Evolutionary conservation across 2,797 vertebrate species (phyloP).

Genomic region (Philypnodon macrostomus): DNA sequence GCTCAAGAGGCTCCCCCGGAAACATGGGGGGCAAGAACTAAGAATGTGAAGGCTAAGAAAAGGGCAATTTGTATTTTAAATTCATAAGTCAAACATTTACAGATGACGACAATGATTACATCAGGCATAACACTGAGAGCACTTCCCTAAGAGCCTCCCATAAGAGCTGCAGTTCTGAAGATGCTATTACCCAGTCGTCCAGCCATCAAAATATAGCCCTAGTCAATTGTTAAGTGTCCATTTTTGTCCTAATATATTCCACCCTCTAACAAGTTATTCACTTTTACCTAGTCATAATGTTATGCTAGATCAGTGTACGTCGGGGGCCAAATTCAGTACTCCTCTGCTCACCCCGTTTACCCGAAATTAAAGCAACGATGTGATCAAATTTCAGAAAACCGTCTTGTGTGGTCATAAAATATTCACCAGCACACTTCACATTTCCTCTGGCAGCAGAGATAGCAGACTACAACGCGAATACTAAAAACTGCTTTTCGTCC

Average conservation of each 20-base stretch:
- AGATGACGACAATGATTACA: constrained; percentile 26
- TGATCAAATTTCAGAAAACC: constrained; percentile 38
- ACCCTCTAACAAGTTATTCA: too few species aligned
- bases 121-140: constrained; percentile 22
- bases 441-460: constrained; percentile 39
- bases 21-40: constrained; percentile 15
- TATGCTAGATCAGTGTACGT: too few species aligned
- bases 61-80: constrained; percentile 7
- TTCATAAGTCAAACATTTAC: constrained; percentile 26
- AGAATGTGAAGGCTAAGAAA: constrained; percentile 3
- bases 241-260: too few species aligned
- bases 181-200: too few species aligned
- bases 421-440: constrained; percentile 62
- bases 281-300: too few species aligned
- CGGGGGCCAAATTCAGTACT: constrained; percentile 33
- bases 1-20: constrained; percentile 14
- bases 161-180: too few species aligned
- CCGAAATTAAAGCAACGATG: constrained; percentile 63
- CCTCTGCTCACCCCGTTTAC: constrained; percentile 23
- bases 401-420: constrained; percentile 68
- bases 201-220: too few species aligned
- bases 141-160: too few species aligned
- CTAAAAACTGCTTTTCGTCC: constrained; percentile 27
- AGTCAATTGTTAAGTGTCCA: too few species aligned
- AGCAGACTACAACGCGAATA: constrained; percentile 51